phyloP scores from a whole-genome alignment of 2,113 vertebrate species.

The Centropus bengalensis region DNA sequence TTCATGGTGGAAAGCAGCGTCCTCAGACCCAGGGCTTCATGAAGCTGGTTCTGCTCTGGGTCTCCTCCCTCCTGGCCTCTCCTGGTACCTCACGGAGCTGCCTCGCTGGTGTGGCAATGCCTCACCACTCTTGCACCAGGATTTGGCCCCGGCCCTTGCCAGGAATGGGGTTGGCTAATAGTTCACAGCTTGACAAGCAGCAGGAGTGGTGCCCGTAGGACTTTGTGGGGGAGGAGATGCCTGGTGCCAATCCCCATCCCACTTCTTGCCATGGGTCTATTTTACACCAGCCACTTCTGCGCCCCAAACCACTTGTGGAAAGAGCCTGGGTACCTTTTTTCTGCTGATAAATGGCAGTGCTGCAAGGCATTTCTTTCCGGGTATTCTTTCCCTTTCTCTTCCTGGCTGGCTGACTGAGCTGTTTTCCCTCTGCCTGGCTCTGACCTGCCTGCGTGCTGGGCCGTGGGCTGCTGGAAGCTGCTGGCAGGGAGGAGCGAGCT shows the following conservation, averaged over 20 bases:
- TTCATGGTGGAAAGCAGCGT: neutral
- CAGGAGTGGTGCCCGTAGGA: neutral
- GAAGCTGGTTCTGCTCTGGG: neutral
- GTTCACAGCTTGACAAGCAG: neutral
- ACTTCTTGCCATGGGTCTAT: accelerated
- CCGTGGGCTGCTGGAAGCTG: neutral
- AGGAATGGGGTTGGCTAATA: constrained; percentile 23
- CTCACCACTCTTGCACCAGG: neutral
- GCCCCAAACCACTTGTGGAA: accelerated
- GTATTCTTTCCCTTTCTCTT: constrained; percentile 60
- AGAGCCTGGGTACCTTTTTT: neutral
- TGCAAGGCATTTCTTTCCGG: constrained; percentile 38
- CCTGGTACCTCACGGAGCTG: neutral
- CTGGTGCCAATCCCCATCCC: neutral
- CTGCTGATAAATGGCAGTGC: neutral
- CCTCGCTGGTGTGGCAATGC: constrained; percentile 43
- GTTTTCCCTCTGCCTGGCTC: constrained; percentile 6
- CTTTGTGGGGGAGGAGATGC: neutral
- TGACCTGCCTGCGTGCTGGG: constrained; percentile 25
- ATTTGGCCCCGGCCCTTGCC: constrained; percentile 27
- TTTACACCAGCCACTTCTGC: accelerated
- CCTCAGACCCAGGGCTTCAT: neutral
- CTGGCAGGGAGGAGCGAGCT: neutral
- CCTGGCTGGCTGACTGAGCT: neutral
- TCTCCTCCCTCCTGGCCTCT: neutral